Percentiles rank a stretch among this genome's conserved stretches.
Conservation (phyloP, 2,888 invertebrate genomes). For the Rhingia rostrata region DNA sequence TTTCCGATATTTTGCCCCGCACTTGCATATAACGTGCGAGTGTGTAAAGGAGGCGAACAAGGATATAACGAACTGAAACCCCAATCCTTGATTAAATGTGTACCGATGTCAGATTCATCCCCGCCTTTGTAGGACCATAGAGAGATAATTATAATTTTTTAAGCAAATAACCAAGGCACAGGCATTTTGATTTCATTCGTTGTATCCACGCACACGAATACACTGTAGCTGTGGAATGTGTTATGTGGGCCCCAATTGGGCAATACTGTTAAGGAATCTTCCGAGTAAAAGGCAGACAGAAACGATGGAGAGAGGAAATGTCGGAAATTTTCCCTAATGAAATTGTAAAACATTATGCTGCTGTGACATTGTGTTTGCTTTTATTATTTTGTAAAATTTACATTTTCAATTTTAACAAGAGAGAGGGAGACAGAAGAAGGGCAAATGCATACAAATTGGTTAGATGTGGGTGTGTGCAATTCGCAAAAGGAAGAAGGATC, state of each 20-base stretch:
- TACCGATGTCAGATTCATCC: constrained; percentile 30
- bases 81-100: constrained; percentile 73
- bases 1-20: constrained; percentile 18
- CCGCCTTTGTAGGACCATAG: constrained; percentile 18
- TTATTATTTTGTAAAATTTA: constrained; percentile 68
- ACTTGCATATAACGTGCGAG: neutral
- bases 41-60: constrained; percentile 19
- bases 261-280: constrained; percentile 51
- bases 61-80: constrained; percentile 70
- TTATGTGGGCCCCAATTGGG: constrained; percentile 52
- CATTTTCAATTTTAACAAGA: constrained; percentile 62
- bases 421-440: neutral
- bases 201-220: constrained; percentile 6
- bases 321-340: constrained; percentile 65
- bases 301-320: constrained; percentile 19
- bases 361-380: constrained; percentile 61
- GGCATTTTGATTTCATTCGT: constrained; percentile 52
- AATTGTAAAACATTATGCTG: constrained; percentile 67
- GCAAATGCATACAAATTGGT: neutral
- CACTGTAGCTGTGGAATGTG: neutral
- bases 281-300: constrained; percentile 22
- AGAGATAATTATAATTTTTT: constrained; percentile 73
- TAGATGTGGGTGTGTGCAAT: neutral
- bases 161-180: constrained; percentile 64
- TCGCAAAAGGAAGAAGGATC: too few species aligned